Evolutionary conservation across 2,888 invertebrate genomes (phyloP).

Genomic region (Leptopilina drosophilae): DNA sequence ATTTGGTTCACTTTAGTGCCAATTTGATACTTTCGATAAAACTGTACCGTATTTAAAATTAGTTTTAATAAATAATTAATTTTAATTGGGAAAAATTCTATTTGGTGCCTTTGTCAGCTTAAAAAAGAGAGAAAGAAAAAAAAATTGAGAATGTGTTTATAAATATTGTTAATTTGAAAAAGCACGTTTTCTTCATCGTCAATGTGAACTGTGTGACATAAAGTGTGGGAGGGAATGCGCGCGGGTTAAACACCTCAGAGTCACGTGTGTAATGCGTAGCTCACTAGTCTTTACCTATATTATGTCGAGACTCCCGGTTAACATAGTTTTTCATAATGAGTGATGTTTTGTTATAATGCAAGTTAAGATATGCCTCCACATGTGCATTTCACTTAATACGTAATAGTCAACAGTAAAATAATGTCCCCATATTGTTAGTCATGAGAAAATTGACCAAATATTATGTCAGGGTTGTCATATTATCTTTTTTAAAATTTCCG

Average conservation of each 20-base stretch:
- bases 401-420: conserved; percentile 27
- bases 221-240: conserved; percentile 19
- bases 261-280: conserved; percentile 19
- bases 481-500: not conserved
- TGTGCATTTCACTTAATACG: conserved; percentile 31
- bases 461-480: not conserved
- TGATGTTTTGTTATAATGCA: conserved; percentile 30
- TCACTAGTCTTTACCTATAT: conserved; percentile 24
- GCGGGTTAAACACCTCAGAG: conserved; percentile 35
- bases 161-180: not conserved
- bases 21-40: too few relatives aligned
- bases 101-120: too few relatives aligned
- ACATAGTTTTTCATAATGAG: conserved; percentile 37
- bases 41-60: too few relatives aligned
- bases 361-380: conserved; percentile 35
- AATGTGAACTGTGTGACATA: conserved; percentile 5
- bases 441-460: conserved; percentile 7
- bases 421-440: conserved; percentile 19
- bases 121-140: too few relatives aligned
- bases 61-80: too few relatives aligned
- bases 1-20: too few relatives aligned
- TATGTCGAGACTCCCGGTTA: conserved; percentile 24
- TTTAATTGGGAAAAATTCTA: too few relatives aligned
- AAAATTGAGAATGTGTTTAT: not conserved
- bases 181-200: conserved; percentile 15